These are phyloP conservation scores for Corythornis madagascariensis DNA, from an alignment of 2,113 vertebrate species.

Conservation along the genomic window DNA sequence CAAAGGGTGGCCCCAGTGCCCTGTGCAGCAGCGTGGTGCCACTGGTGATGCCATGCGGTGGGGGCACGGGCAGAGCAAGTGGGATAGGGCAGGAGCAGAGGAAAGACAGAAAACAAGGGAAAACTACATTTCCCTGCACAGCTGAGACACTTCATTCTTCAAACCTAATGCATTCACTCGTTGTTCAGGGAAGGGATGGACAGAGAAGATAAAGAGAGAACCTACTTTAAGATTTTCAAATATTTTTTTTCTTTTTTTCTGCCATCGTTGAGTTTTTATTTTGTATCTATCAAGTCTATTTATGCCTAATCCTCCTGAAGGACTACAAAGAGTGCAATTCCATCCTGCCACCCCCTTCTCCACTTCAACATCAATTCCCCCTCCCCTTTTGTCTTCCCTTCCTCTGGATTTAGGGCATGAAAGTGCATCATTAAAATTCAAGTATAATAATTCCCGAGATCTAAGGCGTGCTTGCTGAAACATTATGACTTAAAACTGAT, in stretches of 20 bases:
- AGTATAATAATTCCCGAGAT: not conserved
- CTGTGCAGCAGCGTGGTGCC: not conserved
- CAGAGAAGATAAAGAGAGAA: not conserved
- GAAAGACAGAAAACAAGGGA: not conserved
- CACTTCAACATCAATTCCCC: not conserved
- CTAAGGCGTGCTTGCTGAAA: not conserved
- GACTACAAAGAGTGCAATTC: not conserved
- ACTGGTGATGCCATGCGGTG: not conserved
- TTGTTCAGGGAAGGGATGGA: not conserved
- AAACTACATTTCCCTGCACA: not conserved
- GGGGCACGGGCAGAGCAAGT: too few relatives aligned
- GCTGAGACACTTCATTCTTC: not conserved
- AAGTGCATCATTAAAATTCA: not conserved
- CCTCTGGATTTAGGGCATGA: not conserved
- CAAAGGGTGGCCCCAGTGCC: not conserved
- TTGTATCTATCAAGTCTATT: not conserved
- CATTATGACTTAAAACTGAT: not conserved
- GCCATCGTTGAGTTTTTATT: not conserved
- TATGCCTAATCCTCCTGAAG: not conserved
- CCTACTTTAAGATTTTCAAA: not conserved
- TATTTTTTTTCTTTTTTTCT: not conserved
- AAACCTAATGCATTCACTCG: not conserved
- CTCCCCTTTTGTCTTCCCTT: not conserved
- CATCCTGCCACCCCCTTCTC: not conserved
- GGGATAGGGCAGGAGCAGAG: fast-evolving